Evolutionary conservation across 1,140 invertebrate species (phyloP), one percentile per base, ranked within the genome.

Genomic region (Mactra quadrangularis): DNA sequence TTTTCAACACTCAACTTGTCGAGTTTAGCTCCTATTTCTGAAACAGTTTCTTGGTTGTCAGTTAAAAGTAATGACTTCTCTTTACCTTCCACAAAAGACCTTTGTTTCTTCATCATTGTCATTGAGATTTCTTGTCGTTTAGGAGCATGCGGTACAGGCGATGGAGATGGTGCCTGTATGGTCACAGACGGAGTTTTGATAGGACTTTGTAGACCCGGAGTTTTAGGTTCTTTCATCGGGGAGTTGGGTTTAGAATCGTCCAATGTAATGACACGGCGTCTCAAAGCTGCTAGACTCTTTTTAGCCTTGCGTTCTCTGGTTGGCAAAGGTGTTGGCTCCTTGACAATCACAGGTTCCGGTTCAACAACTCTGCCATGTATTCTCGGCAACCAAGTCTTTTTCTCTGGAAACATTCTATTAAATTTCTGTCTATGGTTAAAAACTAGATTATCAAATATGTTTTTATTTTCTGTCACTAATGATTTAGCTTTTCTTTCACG

Each of bases 91-190:
- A 71, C 19, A 38, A 70, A 81, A 9, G 77, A 81, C 31, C 71
- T 70, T 25, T 81, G 77, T 27, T 68, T 70, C 47, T 81, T 81
- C 77, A 81, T 81, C 64, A 81, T 70, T 9, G 15, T 47, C 77
- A 81, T 81, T 0, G 77, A 66, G 9, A 81, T 81, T 19, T 57
- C 77, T 71, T 81, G 77, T 22, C 64, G 50, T 17, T 57, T 66
- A 25, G n/a, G 25, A 3, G 22, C 0, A 4, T n/a, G 6, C 22
- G 33, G 17, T 15, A 45, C n/a, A n/a, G 35, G 19, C 1, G 60
- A 66, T 33, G 19, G 29, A 35, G 60, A 68, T 27, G 60, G 76
- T 3, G 74, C 41, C 31, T 78, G 64, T 7, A 41, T 41, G 33
- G 45, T 68, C 31, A 78, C n/a, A 25, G 41, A 47, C 15, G 74